Evolutionary conservation across 2,113 vertebrate genomes (phyloP).

Genomic region (Chaetodon auriga): DNA sequence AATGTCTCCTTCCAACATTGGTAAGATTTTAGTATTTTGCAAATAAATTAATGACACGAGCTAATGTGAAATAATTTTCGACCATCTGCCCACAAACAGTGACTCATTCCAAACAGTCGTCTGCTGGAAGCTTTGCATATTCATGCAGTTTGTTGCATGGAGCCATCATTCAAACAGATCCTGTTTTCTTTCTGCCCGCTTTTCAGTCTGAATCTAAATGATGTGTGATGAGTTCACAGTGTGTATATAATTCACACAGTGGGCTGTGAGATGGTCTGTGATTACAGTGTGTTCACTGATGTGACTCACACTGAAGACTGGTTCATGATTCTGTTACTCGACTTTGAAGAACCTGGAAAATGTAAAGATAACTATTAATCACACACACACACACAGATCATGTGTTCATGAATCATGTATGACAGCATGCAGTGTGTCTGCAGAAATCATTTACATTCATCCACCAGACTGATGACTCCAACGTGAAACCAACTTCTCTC

Average conservation of each 20-base stretch:
- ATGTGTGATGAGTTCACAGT: not conserved
- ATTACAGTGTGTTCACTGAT: not conserved
- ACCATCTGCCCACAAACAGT: constrained; percentile 26
- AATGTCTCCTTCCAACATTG: constrained; percentile 6
- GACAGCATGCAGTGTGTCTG: not conserved
- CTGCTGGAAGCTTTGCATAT: constrained; percentile 27
- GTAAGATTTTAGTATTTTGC: not conserved
- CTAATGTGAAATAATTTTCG: constrained; percentile 27
- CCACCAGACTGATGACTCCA: not conserved
- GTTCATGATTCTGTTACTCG: not conserved
- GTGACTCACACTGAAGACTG: constrained; percentile 3
- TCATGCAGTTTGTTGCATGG: not conserved
- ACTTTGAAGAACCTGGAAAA: not conserved
- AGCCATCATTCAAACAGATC: not conserved
- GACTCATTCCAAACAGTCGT: constrained; percentile 16
- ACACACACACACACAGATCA: not conserved
- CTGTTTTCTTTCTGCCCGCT: not conserved
- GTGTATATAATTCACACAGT: constrained; percentile 8
- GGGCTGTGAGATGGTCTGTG: not conserved
- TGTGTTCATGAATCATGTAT: constrained; percentile 35
- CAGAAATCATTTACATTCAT: constrained; percentile 25
- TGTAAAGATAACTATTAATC: not conserved
- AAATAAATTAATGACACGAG: not conserved
- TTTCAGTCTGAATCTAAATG: not conserved
- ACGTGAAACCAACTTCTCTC: constrained; percentile 18